Conservation (phyloP, 2,797 vertebrate genomes). For the Luscinia luscinia region DNA sequence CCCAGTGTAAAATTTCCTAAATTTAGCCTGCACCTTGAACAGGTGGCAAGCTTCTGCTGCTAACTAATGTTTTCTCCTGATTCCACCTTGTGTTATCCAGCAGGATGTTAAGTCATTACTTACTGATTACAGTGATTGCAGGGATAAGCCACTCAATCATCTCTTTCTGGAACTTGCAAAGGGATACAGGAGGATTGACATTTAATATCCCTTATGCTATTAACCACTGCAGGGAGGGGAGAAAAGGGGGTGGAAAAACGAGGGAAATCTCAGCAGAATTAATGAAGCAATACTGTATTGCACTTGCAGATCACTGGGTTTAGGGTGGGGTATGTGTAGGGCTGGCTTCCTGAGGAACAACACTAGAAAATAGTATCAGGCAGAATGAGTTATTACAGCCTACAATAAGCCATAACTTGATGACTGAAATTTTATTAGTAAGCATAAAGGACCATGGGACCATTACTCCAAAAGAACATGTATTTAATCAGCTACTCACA, state of each 20-base stretch:
- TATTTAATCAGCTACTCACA: conserved; percentile 33
- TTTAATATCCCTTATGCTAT: conserved; percentile 72
- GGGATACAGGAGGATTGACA: conserved; percentile 65
- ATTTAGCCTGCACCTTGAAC: conserved; percentile 33
- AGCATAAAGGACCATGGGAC: neutral
- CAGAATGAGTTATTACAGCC: conserved; percentile 42
- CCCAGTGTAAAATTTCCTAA: neutral
- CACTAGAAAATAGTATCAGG: neutral
- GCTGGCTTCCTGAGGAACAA: neutral
- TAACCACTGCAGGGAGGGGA: conserved; percentile 52
- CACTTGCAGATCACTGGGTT: conserved; percentile 5
- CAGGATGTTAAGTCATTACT: conserved; percentile 55
- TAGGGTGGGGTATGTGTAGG: neutral
- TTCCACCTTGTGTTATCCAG: conserved; percentile 26
- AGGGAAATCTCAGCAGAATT: conserved; percentile 52
- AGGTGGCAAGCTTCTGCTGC: conserved; percentile 44
- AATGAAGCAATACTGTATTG: conserved; percentile 44
- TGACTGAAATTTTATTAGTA: conserved; percentile 33
- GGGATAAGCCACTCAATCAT: conserved; percentile 70
- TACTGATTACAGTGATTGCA: conserved; percentile 53
- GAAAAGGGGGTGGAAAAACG: neutral
- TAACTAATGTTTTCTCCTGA: conserved; percentile 61
- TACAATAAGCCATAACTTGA: neutral
- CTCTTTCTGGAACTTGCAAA: conserved; percentile 65
- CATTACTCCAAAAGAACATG: neutral